Evolutionary conservation across 2,888 invertebrate species (phyloP), one percentile per base, ranked within the genome.

Genomic region (Invenusta paracnida): DNA sequence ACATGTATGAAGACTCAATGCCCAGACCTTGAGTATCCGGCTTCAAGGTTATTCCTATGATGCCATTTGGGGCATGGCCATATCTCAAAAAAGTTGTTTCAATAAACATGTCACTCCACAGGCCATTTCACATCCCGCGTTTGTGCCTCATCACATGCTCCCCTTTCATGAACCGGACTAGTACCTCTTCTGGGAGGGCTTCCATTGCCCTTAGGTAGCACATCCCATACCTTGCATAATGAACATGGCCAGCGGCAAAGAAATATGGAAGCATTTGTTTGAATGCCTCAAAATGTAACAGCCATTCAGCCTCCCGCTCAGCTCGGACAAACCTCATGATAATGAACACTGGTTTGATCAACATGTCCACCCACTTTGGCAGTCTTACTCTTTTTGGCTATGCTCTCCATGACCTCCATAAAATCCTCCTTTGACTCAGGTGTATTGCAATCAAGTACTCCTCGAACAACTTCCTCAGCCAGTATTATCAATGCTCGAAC

Each of bases 1-100:
- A 73, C 73, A 73, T 73, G 73, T 73, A 73, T 73, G 73, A 73
- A 73, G 73, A 73, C 73, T 73, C 73, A 73, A 73, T 73, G 73
- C 73, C 73, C 73, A 73, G 73, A 73, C 25, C 73, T 73, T 73
- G 73, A 73, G 73, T 73, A 73, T 73, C 73, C 73, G 73, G 73
- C 73, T 73, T 73, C 73, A 73, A 73, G 73, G 73, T 73, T 73
- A 73, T 73, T 73, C 73, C 73, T 73, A 73, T 73, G 73, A 73
- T 73, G 73, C 73, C 73, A 73, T 73, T 73, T 73, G 73, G 27
- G 73, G 73, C 73, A 73, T 73, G 73, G 73, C 73, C 73, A 13
- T 73, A 73, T 73, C 27, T 73, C 73, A 73, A n/a, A 73, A 73
- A 73, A 73, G 73, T 73, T 73, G 73, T 73, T 73, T 73, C 73